Evolutionary conservation across 1,140 invertebrate genomes (phyloP).

Genomic region (Bombus impatiens): DNA sequence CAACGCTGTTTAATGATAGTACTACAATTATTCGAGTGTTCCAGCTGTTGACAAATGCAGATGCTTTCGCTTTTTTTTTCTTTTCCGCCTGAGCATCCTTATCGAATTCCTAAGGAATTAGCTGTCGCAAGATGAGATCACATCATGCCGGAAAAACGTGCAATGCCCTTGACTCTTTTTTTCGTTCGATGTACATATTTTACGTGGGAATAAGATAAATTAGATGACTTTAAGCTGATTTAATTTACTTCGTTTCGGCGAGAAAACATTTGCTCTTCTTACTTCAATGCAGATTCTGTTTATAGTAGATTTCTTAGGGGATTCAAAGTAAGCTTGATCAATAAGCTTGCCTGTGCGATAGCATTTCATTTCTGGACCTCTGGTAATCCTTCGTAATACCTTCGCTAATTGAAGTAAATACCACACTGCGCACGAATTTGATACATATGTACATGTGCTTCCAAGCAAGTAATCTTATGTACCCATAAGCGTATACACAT

Average conservation of each 20-base stretch:
- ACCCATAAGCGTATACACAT: no score
- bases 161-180: neutral
- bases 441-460: neutral
- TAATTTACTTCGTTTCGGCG: neutral
- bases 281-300: neutral
- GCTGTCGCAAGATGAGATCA: slow-evolving; percentile 35
- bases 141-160: slow-evolving; percentile 13
- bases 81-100: slow-evolving; percentile 8
- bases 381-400: slow-evolving; percentile 22
- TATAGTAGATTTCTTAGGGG: slow-evolving; percentile 24
- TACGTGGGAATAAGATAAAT: neutral
- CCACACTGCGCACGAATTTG: neutral
- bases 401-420: slow-evolving; percentile 53
- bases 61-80: neutral
- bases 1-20: neutral
- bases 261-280: neutral
- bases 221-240: neutral
- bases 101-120: slow-evolving; percentile 63
- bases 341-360: neutral
- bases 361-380: neutral
- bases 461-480: neutral
- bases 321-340: slow-evolving; percentile 15
- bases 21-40: neutral
- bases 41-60: slow-evolving; percentile 10
- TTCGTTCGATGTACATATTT: no score